Evolutionary conservation across 2,113 vertebrate species (phyloP).

Genomic region (Oceanodroma tethys): DNA sequence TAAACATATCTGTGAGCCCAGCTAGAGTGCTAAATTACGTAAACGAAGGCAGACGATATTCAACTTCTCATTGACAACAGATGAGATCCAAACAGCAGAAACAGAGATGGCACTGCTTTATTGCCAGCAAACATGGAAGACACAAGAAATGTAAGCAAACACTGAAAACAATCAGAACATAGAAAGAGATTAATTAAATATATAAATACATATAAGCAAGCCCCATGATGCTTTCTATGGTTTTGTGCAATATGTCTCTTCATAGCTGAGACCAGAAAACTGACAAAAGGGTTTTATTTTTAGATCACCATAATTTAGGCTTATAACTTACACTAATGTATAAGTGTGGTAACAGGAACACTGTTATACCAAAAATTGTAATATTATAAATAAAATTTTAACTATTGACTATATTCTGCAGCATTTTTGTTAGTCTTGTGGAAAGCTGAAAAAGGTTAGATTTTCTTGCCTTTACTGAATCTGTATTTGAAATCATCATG

Average conservation of each 20-base stretch:
- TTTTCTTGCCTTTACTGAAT: conserved; percentile 27
- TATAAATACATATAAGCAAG: not conserved
- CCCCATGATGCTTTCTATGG: conserved; percentile 15
- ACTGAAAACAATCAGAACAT: not conserved
- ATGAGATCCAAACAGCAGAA: not conserved
- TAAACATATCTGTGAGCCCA: conserved; percentile 7
- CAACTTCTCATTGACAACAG: not conserved
- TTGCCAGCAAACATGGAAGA: conserved; percentile 37
- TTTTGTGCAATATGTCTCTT: conserved; percentile 10
- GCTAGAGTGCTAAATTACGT: conserved; percentile 3
- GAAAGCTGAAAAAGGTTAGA: conserved; percentile 10
- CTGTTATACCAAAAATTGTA: conserved; percentile 30
- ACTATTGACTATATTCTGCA: conserved; percentile 31
- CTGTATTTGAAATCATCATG: conserved; percentile 34
- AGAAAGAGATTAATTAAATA: not conserved
- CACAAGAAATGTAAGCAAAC: conserved; percentile 8
- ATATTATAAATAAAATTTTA: conserved; percentile 62
- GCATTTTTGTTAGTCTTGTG: conserved; percentile 57
- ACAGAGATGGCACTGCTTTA: not conserved
- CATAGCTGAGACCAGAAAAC: conserved; percentile 17
- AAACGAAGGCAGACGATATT: conserved; percentile 11
- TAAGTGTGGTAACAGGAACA: conserved; percentile 29
- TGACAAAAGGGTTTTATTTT: conserved; percentile 22
- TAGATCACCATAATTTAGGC: not conserved
- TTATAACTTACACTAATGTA: conserved; percentile 16